These are phyloP conservation scores for Pterocles burchelli DNA, from an alignment of 2,113 vertebrate species.

Conservation along the genomic window DNA sequence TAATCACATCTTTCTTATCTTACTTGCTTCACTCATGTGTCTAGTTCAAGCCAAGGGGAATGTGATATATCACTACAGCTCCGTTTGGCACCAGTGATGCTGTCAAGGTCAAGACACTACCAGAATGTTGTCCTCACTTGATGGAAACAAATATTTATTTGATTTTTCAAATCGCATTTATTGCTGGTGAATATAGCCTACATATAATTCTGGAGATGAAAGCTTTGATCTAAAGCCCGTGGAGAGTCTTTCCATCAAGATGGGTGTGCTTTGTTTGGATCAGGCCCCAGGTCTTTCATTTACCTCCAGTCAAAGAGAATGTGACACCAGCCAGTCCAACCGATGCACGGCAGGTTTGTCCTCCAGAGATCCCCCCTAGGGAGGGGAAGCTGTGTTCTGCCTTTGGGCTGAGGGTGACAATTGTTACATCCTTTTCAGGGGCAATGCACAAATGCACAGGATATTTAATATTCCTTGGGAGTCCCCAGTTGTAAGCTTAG, in stretches of 20 bases:
- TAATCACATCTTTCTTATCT: background rate
- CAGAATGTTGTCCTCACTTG: background rate
- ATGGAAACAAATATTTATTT: background rate
- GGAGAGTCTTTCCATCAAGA: background rate
- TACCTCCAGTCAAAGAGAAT: background rate
- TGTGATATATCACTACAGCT: background rate
- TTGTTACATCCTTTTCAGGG: background rate
- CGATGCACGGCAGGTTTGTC: background rate
- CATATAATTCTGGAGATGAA: background rate
- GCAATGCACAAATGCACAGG: background rate
- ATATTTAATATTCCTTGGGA: background rate
- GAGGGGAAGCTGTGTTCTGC: background rate
- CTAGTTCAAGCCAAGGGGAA: background rate
- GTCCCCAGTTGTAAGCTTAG: background rate
- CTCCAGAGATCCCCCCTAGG: background rate
- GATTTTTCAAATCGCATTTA: background rate
- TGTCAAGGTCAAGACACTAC: background rate
- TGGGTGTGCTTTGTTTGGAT: background rate
- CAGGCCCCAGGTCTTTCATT: fast-evolving
- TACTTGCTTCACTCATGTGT: background rate
- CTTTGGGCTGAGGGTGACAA: background rate
- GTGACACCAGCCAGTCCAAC: background rate
- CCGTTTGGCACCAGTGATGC: background rate
- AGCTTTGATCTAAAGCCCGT: background rate
- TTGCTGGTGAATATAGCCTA: background rate